Base-by-base conservation (phyloP, 2,888 invertebrate genomes). In the Phania funesta region DNA sequence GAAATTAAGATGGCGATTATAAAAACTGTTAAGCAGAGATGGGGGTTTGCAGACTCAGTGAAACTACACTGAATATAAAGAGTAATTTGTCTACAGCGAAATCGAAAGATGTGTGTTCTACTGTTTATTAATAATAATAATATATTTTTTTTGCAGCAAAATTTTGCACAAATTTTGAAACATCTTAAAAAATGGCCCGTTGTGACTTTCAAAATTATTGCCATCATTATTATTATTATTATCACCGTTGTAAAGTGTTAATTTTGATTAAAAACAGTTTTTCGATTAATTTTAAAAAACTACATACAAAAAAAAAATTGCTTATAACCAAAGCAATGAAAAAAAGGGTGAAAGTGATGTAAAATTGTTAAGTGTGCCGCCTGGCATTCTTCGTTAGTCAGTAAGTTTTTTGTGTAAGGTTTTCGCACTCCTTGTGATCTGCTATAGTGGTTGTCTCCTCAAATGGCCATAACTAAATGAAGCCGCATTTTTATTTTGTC, bases 311-410 rank as follows among this genome's bases (percentile, higher is more conserved):
- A 35, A 18, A 18, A 44, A 38, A n/a, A 13, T 1, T 50, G 11
- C 32, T 32, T 50, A 41, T 1, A 44, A 24, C 9, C 13, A 46
- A 38, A 73, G 38, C 13, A 44, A 44, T 0, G 16, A 56, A 56
- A 80, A 64, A 76, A 71, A 52, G 67, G 80, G 80, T 73, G 80
- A 81, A 81, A 81, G 80, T 81, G 76, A 67, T 76, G 76, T 67
- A 81, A 81, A 74, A 77, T 73, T 67, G 67, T 76, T 52, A 73
- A 71, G 67, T 56, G 76, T 54, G 76, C 52, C 24, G 4, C n/a
- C 22, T 35, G 38, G 16, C 65, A 73, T 62, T 76, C 62, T 41
- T 54, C 38, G 38, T 22, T 68, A 46, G 52, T n/a, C 74, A 65
- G 18, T 35, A 16, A 44, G 13, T 4, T 68, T 44, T 35, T 44